Evolutionary conservation across 2,113 vertebrate genomes (phyloP).

Genomic region (Ploceus nigricollis): DNA sequence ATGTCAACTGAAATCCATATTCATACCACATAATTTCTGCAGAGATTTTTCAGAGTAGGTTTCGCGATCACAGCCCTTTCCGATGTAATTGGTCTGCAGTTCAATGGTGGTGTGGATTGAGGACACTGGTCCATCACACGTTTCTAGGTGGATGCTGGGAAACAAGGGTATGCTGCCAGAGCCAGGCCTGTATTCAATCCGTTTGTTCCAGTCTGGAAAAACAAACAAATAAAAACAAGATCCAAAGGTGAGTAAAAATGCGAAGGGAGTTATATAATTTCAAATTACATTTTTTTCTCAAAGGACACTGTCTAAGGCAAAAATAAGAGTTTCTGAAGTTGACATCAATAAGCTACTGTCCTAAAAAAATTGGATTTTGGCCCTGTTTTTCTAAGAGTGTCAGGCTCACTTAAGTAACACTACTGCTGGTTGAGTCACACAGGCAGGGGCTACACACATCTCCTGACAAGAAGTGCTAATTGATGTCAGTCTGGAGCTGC

Average conservation of each 20-base stretch:
- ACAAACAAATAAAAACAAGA: not conserved
- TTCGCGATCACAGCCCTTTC: conserved; percentile 92
- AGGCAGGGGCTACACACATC: not conserved
- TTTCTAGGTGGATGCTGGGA: conserved; percentile 91
- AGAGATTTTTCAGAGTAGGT: conserved; percentile 94
- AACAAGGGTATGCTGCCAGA: conserved; percentile 89
- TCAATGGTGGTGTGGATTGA: conserved; percentile 86
- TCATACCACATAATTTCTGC: conserved; percentile 92
- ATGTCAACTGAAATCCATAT: not conserved
- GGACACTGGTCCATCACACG: conserved; percentile 88
- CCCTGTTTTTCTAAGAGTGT: not conserved
- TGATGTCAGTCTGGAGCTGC: not conserved
- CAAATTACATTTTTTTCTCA: not conserved
- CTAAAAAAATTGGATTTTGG: not conserved
- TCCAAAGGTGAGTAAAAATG: not conserved
- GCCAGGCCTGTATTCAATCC: conserved; percentile 89
- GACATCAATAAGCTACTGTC: not conserved
- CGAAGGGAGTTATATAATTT: not conserved
- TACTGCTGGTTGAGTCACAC: not conserved
- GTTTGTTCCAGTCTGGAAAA: conserved; percentile 86
- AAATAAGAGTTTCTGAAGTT: not conserved
- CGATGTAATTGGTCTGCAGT: conserved; percentile 88
- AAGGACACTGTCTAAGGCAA: not conserved
- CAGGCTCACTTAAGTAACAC: not conserved
- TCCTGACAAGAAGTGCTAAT: not conserved